Conservation (phyloP, 2,888 invertebrate species). For the Euphydryas editha region DNA sequence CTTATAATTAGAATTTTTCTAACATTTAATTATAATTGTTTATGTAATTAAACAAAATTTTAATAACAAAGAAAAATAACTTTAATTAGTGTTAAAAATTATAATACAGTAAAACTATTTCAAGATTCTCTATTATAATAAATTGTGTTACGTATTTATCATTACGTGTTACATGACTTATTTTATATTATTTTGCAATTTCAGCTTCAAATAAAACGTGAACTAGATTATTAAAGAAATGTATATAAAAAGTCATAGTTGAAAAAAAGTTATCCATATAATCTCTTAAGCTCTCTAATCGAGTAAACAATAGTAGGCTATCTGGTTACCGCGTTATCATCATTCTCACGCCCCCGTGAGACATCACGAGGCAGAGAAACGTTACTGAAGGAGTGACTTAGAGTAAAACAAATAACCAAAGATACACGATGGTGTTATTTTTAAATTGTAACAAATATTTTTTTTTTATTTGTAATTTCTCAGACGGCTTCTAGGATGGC, state of each 20-base stretch:
- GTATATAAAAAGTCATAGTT: slow-evolving; percentile 3
- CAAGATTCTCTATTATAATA: no score
- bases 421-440: slow-evolving; percentile 1
- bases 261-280: slow-evolving; percentile 18
- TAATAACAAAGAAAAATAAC: no score
- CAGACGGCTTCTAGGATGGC: no score
- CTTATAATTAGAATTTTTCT: no score
- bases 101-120: no score
- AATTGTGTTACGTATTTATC: no score
- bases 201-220: background rate
- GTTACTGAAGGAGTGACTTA: slow-evolving; percentile 10
- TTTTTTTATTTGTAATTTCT: background rate
- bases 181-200: background rate
- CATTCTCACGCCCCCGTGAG: slow-evolving; percentile 52
- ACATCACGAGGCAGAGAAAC: slow-evolving; percentile 33
- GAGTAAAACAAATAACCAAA: slow-evolving; percentile 17
- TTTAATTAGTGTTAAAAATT: no score
- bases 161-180: background rate
- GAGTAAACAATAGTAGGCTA: slow-evolving; percentile 43
- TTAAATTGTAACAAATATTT: background rate
- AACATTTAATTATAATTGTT: no score
- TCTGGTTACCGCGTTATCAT: slow-evolving; percentile 45
- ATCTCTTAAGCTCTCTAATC: slow-evolving; percentile 15
- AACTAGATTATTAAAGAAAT: background rate
- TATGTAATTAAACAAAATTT: no score